These are phyloP conservation scores for Morpho helenor DNA, from an alignment of 2,888 invertebrate genomes.

Conservation along the genomic window DNA sequence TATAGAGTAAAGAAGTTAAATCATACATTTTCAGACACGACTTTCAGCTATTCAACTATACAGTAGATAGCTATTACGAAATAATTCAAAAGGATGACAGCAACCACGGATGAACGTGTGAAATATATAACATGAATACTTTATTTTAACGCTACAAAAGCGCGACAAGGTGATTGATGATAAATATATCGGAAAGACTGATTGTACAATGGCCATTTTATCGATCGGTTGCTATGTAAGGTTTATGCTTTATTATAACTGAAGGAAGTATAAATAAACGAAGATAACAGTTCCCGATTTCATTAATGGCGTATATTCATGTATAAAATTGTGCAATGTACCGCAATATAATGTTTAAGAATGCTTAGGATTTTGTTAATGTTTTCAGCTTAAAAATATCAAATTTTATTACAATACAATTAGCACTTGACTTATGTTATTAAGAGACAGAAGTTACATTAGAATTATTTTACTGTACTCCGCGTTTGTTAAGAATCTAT, in stretches of 20 bases:
- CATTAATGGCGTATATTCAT: too few relatives aligned
- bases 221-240: conserved; percentile 30
- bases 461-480: too few relatives aligned
- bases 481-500: too few relatives aligned
- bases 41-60: conserved; percentile 92
- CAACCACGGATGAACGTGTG: conserved; percentile 51
- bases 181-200: conserved; percentile 44
- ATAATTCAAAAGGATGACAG: conserved; percentile 63
- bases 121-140: conserved; percentile 24
- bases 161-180: conserved; percentile 37
- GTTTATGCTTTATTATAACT: neutral
- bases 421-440: too few relatives aligned
- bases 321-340: too few relatives aligned
- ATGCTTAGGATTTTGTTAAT: too few relatives aligned
- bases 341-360: too few relatives aligned
- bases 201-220: conserved; percentile 41
- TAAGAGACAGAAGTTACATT: too few relatives aligned
- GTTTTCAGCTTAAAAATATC: too few relatives aligned
- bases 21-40: conserved; percentile 83
- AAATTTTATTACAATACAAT: too few relatives aligned
- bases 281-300: too few relatives aligned
- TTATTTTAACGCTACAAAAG: conserved; percentile 34
- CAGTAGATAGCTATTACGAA: conserved; percentile 84
- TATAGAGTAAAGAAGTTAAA: too few relatives aligned
- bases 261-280: neutral